A percentile compares a stretch with the other conserved stretches of the same genome.
phyloP scores from a whole-genome alignment of 2,888 invertebrate genomes.

The Nowickia ferox region DNA sequence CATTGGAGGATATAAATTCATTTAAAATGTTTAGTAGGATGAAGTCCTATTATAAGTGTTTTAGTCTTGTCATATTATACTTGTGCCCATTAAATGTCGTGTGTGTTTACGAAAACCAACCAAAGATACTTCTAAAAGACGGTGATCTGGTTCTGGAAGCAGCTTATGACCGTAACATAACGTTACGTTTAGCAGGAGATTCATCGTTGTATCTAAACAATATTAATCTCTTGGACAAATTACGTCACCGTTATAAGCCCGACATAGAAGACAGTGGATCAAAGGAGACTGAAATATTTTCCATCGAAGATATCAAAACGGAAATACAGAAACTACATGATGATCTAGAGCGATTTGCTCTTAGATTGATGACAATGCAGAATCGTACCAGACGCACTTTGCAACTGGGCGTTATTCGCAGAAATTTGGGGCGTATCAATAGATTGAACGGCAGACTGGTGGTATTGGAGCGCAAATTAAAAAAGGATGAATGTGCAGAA shows the following conservation, averaged over 20 bases:
- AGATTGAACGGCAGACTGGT: constrained; percentile 65
- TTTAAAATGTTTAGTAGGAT: constrained; percentile 21
- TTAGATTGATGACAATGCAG: constrained; percentile 68
- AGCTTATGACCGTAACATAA: constrained; percentile 90
- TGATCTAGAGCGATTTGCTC: constrained; percentile 72
- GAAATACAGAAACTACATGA: constrained; percentile 74
- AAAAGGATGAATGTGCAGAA: constrained; percentile 74
- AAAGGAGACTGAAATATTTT: constrained; percentile 42
- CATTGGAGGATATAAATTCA: neutral
- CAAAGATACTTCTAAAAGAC: constrained; percentile 84
- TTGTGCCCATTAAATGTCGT: constrained; percentile 1
- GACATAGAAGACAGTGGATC: constrained; percentile 25
- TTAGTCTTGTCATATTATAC: neutral
- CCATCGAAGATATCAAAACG: constrained; percentile 72
- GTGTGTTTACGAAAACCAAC: constrained; percentile 68
- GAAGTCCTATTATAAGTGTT: neutral
- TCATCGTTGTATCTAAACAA: constrained; percentile 88
- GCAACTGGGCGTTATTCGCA: constrained; percentile 68
- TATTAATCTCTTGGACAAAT: constrained; percentile 85
- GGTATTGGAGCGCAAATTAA: constrained; percentile 69
- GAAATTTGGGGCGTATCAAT: constrained; percentile 74
- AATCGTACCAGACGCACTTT: constrained; percentile 73
- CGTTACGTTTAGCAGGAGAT: constrained; percentile 88
- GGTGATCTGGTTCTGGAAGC: constrained; percentile 91
- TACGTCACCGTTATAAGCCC: constrained; percentile 71